phyloP scores from a whole-genome alignment of 1,140 invertebrate genomes.

The Caligus rogercresseyi region DNA sequence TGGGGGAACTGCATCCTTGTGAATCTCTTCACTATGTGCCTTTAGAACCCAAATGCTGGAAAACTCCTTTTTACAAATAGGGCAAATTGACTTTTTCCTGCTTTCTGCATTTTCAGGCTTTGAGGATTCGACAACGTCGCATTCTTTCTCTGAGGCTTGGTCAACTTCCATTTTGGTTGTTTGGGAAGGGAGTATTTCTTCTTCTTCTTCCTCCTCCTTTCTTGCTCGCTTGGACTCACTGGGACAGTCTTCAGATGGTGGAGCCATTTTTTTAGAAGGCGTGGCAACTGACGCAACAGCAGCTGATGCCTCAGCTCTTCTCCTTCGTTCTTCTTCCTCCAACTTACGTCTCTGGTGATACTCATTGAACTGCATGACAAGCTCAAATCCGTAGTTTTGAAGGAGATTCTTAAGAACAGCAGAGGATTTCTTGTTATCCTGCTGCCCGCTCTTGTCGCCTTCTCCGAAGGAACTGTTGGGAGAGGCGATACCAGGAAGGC shows the following conservation, averaged over 20 bases:
- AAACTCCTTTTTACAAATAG: slow-evolving; percentile 77
- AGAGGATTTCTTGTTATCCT: slow-evolving; percentile 42
- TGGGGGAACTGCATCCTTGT: slow-evolving; percentile 68
- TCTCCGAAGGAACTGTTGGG: slow-evolving; percentile 18
- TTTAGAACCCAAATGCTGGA: slow-evolving; percentile 86
- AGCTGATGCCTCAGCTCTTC: slow-evolving; percentile 9
- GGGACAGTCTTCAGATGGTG: background rate
- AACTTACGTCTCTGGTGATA: slow-evolving; percentile 45
- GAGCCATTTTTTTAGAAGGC: background rate
- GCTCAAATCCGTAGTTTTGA: slow-evolving; percentile 81
- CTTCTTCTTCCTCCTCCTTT: slow-evolving; percentile 35
- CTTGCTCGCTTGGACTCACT: slow-evolving; percentile 14
- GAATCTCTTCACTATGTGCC: slow-evolving; percentile 82
- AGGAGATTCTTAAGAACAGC: slow-evolving; percentile 76
- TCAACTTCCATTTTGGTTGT: background rate
- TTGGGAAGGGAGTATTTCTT: background rate
- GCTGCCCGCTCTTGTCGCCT: slow-evolving; percentile 1
- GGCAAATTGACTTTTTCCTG: slow-evolving; percentile 35
- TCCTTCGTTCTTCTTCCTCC: slow-evolving; percentile 3
- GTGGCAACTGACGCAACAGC: background rate
- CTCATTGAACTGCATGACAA: slow-evolving; percentile 91
- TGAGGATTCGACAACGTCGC: background rate
- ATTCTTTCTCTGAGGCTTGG: background rate
- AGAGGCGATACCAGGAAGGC: slow-evolving; percentile 21
- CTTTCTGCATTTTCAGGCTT: background rate